Evolutionary conservation across 23 tunicate species (phyloP).

Genomic region (Styela clava): DNA sequence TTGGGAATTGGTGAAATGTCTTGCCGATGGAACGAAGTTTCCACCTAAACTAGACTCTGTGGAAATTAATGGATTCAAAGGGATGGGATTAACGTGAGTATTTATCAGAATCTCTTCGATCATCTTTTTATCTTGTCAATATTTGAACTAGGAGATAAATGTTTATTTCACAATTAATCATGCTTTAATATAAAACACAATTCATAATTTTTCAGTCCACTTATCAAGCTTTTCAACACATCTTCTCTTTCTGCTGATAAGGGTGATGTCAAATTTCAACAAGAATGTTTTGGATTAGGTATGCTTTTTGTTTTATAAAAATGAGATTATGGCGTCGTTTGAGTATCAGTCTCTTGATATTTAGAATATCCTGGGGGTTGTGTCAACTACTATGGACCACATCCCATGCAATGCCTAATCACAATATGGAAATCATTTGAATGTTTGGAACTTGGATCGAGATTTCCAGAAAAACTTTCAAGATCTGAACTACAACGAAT

Average conservation of each 20-base stretch:
- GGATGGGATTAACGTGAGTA: conserved; percentile 10
- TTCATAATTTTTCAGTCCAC: neutral
- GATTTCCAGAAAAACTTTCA: neutral
- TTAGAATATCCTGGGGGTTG: conserved; percentile 21
- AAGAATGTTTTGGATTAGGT: conserved; percentile 35
- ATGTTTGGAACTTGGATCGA: neutral
- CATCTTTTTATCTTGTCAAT: too few relatives aligned
- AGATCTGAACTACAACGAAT: neutral
- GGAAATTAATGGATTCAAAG: conserved; percentile 4
- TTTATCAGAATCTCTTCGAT: too few relatives aligned
- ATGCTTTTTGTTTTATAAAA: neutral
- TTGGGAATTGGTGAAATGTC: conserved; percentile 14
- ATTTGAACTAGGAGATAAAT: too few relatives aligned
- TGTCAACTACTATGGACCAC: conserved; percentile 34
- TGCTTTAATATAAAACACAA: too few relatives aligned
- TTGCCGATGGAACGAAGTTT: conserved; percentile 20
- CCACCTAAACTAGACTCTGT: conserved; percentile 3
- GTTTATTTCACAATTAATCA: too few relatives aligned
- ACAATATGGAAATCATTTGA: conserved; percentile 18
- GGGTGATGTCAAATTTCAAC: conserved; percentile 13
- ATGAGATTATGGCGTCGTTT: too few relatives aligned
- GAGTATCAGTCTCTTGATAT: too few relatives aligned
- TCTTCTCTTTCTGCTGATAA: conserved; percentile 8
- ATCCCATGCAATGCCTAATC: conserved; percentile 18
- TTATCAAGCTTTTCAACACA: neutral